Base-by-base conservation (phyloP, 2,797 vertebrate species). In the Sebastes cheni region DNA sequence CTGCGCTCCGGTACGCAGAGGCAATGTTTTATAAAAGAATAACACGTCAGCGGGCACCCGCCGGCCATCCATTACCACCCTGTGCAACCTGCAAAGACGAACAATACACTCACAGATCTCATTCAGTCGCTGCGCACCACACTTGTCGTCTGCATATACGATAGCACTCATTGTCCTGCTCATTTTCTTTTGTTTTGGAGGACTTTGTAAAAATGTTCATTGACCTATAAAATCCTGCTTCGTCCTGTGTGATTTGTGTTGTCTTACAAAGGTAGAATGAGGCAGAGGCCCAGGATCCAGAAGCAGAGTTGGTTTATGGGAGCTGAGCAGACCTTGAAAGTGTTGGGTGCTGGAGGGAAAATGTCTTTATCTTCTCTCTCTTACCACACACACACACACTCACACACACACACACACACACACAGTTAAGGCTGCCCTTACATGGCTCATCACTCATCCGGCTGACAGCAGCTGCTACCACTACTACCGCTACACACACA, bases 11-110 rank as follows among this genome's bases (percentile, higher is more conserved):
- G 80, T 92, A 93, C 92, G 94, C 93, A 89, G 91, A 96, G 94
- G 95, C 95, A 94, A 96, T 96, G 95, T 96, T 96, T 96, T 96
- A 96, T 96, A 95, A 95, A 95, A 96, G 95, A 96, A 96, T 96
- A 96, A 96, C 95, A 96, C 95, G 95, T 96, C 96, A 96, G 94
- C 91, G 85, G 84, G 85, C 86, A 82, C 88, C 77, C 80, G 71
- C 79, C 68, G 89, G 92, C 92, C 95, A 96, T 96, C 95, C 94
- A 95, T 96, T 96, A 96, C 94, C 91, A 85, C 88, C 86, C 84
- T 14, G 77, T 73, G 77, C 87, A 91, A 84, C 92, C 87, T 87
- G 90, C 88, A 79, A 68, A 86, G 69, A 88, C 73, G 30, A 81
- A 80, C 86, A 86, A 80, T 76, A 84, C 67, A 78, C 77, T 69